A percentile compares a stretch with the other conserved stretches of the same genome.
Evolutionary conservation across 2,888 invertebrate species (phyloP).

Genomic region (Bombylius discolor): DNA sequence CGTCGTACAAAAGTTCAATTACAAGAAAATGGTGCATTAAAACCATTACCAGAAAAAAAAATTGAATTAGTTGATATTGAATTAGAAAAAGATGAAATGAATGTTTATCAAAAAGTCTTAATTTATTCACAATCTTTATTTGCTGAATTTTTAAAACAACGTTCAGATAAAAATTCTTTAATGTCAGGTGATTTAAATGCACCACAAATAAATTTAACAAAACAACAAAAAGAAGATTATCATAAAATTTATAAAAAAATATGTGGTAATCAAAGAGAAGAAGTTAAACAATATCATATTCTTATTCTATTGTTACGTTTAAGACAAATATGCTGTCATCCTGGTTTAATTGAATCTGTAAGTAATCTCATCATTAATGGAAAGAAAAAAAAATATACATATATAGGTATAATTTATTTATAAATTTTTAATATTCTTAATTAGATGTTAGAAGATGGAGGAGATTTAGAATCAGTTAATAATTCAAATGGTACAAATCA

Average conservation of each 20-base stretch:
- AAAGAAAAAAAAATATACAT: neutral
- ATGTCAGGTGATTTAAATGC: constrained; percentile 16
- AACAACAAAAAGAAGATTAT: constrained; percentile 31
- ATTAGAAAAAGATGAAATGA: constrained; percentile 55
- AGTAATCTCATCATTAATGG: constrained; percentile 19
- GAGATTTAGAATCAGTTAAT: constrained; percentile 20
- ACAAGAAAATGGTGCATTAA: constrained; percentile 47
- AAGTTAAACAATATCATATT: constrained; percentile 55
- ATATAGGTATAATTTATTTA: neutral
- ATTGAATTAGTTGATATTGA: constrained; percentile 45
- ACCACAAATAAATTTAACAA: constrained; percentile 21
- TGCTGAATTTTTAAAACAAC: constrained; percentile 61
- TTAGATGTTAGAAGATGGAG: constrained; percentile 42
- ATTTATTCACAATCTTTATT: constrained; percentile 62
- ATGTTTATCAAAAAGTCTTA: constrained; percentile 63
- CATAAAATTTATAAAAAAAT: constrained; percentile 37
- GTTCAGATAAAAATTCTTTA: constrained; percentile 46
- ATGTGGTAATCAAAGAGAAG: constrained; percentile 38
- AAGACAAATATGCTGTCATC: constrained; percentile 82
- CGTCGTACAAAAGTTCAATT: constrained; percentile 78
- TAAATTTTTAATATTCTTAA: constrained; percentile 8
- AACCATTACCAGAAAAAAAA: constrained; percentile 47
- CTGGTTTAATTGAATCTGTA: constrained; percentile 61
- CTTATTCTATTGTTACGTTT: constrained; percentile 71
- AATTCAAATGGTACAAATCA: constrained; percentile 30